Conservation (phyloP, 2,113 vertebrate species). For the Ochotona princeps region DNA sequence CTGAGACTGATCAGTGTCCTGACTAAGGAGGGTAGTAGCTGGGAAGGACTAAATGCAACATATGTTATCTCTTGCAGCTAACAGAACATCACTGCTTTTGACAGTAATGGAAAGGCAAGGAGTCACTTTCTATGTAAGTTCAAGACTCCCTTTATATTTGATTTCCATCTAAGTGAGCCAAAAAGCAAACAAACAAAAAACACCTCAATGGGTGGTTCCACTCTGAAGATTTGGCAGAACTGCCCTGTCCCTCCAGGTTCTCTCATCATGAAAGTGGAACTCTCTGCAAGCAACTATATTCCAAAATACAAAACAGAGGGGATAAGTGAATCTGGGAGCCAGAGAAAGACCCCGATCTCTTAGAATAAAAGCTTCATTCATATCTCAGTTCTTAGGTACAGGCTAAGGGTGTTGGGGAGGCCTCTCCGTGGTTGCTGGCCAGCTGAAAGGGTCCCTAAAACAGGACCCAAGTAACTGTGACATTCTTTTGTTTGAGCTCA, state of each 20-base stretch:
- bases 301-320: background rate
- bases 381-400: background rate
- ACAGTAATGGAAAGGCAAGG: background rate
- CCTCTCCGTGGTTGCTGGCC: background rate
- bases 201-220: background rate
- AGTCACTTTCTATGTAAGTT: background rate
- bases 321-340: background rate
- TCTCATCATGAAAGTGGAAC: background rate
- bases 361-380: background rate
- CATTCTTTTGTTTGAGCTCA: slow-evolving; percentile 50
- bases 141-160: background rate
- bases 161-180: background rate
- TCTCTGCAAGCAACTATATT: background rate
- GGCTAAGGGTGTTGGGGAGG: background rate
- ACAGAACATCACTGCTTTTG: background rate
- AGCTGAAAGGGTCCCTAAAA: background rate
- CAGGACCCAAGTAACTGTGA: background rate
- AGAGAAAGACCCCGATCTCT: background rate
- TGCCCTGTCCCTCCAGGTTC: fast-evolving
- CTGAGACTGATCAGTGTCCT: background rate
- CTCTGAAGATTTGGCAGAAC: background rate
- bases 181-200: background rate
- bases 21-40: background rate
- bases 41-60: background rate
- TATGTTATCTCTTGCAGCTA: background rate